Base-by-base conservation (phyloP, 2,113 vertebrate species). In the Martes martes region DNA sequence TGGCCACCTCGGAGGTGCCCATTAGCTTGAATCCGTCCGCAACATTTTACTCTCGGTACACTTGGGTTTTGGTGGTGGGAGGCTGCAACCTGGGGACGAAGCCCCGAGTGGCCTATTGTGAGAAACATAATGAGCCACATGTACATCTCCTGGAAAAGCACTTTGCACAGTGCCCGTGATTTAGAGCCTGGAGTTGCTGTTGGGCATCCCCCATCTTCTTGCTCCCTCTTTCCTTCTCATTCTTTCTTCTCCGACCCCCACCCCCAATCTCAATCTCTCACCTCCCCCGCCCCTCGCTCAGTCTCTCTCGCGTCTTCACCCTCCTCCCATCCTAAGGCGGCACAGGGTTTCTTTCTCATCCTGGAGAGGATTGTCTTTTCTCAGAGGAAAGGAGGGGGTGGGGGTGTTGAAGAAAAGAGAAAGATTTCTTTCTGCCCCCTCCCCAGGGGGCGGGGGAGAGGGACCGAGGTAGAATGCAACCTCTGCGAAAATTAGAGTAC, bases 141-240 rank as follows among this genome's bases (percentile, higher is more conserved):
- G 98, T 91, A 92, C 94, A 71, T 96, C 87, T 79, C 61, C 73
- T 11, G 80, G 79, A 50, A 91, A 84, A 97, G 98, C 97, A 87
- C 97, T 97, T 97, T 71, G 95, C 39, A 89, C 92, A 50, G 96
- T 45, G 81, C 88, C 91, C 11, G 85, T 83, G 83, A 93, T 95
- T 95, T 36, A 15, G 84, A 96, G 74, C 71, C 78, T 82, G 81
- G 98, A 98, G 98, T 97, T 97, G 90, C 76, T 65, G 73, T 6
- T 87, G 96, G 96, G 81, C 90, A 97, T 90, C 89, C 97, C 97
- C 97, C 98, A 97, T 97, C 96, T 98, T 97, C 95, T 94, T 57
- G 67, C 69, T 90, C 86, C 33, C 69, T 95, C 88, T 95, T 95
- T 96, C 91, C 93, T 97, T 89, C 55, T 42, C 47, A 9, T 57